These are phyloP conservation scores for Scolopax mira DNA, from an alignment of 2,113 vertebrate species.

Conservation along the genomic window DNA sequence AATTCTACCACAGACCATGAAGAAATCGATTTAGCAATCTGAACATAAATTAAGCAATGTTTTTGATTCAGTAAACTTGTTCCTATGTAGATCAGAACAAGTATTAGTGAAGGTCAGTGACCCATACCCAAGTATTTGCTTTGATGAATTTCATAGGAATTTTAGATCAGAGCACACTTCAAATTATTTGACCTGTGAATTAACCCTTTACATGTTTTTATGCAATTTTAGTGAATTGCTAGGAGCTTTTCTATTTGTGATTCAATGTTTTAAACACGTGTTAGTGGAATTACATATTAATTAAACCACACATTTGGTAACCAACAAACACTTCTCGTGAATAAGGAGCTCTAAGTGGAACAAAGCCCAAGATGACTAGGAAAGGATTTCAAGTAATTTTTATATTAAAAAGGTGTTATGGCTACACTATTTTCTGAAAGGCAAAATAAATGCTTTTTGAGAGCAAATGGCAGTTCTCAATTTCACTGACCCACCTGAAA, in stretches of 20 bases:
- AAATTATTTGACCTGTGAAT: conserved; percentile 46
- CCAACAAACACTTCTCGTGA: not conserved
- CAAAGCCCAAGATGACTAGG: accelerated
- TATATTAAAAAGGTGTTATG: not conserved
- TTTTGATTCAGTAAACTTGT: conserved; percentile 53
- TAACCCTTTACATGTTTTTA: conserved; percentile 6
- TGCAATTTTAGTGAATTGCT: not conserved
- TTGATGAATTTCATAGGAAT: conserved; percentile 28
- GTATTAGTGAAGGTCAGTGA: conserved; percentile 23
- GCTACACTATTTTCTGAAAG: not conserved
- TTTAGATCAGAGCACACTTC: conserved; percentile 15
- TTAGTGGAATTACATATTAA: not conserved
- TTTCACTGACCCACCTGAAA: not conserved
- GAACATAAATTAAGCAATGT: conserved; percentile 50
- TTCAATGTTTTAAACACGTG: not conserved
- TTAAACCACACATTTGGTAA: not conserved
- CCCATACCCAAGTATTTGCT: not conserved
- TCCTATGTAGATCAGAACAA: conserved; percentile 34
- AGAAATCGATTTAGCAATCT: conserved; percentile 56
- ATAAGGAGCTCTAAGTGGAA: not conserved
- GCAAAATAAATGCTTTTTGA: not conserved
- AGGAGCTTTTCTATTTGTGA: not conserved
- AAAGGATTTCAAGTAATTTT: not conserved
- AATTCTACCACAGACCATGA: conserved; percentile 41
- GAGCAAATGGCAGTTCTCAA: not conserved